Evolutionary conservation across 53 echinoderm and acorn worm species (phyloP), one percentile per base, ranked within the genome.

Genomic region (Paracentrotus lividus): DNA sequence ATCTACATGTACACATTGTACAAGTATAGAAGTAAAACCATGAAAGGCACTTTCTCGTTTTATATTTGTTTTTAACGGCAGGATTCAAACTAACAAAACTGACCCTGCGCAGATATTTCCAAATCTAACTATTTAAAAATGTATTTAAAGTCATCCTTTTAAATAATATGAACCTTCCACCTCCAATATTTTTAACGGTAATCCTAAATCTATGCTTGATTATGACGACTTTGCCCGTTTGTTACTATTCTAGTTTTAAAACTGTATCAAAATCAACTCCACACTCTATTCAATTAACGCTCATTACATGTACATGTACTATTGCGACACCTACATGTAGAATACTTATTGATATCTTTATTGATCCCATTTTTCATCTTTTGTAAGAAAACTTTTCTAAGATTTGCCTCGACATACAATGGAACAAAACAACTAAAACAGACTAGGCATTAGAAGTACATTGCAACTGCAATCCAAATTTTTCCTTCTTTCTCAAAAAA

Each of bases 381-480:
- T 4, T 20, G 20, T 18, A 20, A 16, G 40, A 32, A 72, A 64
- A 40, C 38, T 20, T 36, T 72, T 20, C 33, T 57, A 18, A 38
- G 18, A 36, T 36, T 72, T 72, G 36, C 20, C 40, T 40, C 72
- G 5, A 67, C n/a, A 10, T 36, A 40, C 32, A 36, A 21, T 27
- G 72, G 72, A 7, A 72, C 38, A 72, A 40, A 72, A 38, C 18
- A 72, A 67, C n/a, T n/a, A 67, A 67, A 0, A 38, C 40, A 31
- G 38, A 72, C 5, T 40, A 72, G 36, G 40, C 72, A 72, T 72
- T 72, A 20, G 40, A 15, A 38, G 13, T 36, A 72, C 72, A 72
- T 72, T 72, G 72, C 72, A 1, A 72, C 72, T 40, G 40, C 72
- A 72, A 72, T 72, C 72, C 40, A 72, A 40, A 40, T 72, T 16